Base-by-base conservation (phyloP, 2,113 vertebrate species). In the Megaceryle maxima region DNA sequence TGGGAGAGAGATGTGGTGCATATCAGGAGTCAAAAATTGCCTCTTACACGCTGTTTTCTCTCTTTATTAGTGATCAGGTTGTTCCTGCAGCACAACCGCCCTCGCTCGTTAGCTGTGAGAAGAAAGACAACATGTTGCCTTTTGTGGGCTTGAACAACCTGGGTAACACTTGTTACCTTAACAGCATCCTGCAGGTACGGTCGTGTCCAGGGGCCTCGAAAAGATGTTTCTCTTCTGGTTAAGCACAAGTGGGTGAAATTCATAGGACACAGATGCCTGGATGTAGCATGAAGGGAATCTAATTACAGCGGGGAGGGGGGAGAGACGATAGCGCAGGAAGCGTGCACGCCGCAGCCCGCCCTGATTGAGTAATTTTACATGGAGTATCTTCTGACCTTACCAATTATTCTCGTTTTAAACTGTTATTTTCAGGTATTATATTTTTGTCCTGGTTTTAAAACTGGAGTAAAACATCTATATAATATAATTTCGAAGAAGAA, bases 151-250 rank as follows among this genome's bases (percentile, higher is more conserved):
- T 99, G 94, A 99, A 99, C 97, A 99, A 99, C 88, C 97, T 99
- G 26, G 99, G 99, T 64, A 99, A 99, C 97, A 99, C 99, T 64
- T 99, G 99, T 95, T 99, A 99, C 95, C 98, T 99, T 77, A 99
- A 99, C 98, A 99, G 99, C 41, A 95, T 99, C 63, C 98, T 99
- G 94, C 99, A 99, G 99, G 99, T 99, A 97, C 98, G 72, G 2
- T 16, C 14, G 0, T 1, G 18, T 0, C 48, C 37, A 14, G 46
- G 63, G 18, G 6, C 48, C 70, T 86, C 18, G 0, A 6, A 17
- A 57, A n/a, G n/a, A 5, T 20, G 8, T 4, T 8, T 3, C 59
- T 11, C 25, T 25, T 67, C 7, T 37, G 77, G 16, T 29, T 13
- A 7, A 62, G 51, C 28, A 13, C 24, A 60, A 37, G 13, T 3